phyloP scores from a whole-genome alignment of 2,113 vertebrate species.

The Actenoides lindsayi region DNA sequence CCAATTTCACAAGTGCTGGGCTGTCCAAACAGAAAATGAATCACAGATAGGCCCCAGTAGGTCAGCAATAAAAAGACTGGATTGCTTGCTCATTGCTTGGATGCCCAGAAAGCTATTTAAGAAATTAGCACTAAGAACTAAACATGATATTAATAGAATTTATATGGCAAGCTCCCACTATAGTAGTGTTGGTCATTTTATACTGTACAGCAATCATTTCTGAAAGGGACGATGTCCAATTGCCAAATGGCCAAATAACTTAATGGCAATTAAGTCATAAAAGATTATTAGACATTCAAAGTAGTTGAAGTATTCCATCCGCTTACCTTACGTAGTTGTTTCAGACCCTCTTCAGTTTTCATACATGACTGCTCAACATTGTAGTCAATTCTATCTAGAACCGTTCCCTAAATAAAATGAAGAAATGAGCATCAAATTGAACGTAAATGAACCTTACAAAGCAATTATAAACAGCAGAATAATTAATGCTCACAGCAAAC shows the following conservation, averaged over 20 bases:
- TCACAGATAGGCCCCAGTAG: background rate
- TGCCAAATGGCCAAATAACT: background rate
- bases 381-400: conserved; percentile 97
- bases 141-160: background rate
- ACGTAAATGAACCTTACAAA: background rate
- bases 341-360: conserved; percentile 96
- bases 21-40: background rate
- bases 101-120: background rate
- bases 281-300: background rate
- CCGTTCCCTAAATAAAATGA: conserved; percentile 85
- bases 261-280: background rate
- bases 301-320: background rate
- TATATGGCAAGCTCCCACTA: background rate
- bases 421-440: background rate
- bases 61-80: background rate
- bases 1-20: background rate
- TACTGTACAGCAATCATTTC: background rate
- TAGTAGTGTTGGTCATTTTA: background rate
- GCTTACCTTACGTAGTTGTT: conserved; percentile 95
- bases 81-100: background rate
- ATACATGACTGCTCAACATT: conserved; percentile 96
- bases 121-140: background rate
- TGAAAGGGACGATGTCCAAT: background rate
- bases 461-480: background rate
- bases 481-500: background rate